Conservation (phyloP, 2,888 invertebrate genomes). For the Salticus scenicus region DNA sequence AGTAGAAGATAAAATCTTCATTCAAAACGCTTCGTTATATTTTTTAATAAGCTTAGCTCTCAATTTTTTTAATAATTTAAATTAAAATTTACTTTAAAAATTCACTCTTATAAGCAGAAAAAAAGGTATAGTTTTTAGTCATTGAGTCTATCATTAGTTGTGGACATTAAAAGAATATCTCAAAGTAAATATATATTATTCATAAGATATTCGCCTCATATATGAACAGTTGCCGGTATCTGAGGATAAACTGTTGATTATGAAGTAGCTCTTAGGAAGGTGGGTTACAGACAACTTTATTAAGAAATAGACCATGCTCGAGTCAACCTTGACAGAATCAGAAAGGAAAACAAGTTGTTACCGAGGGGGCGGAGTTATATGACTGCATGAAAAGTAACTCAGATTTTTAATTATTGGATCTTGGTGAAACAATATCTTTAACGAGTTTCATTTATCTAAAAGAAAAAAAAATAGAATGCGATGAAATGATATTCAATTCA, state of each 20-base stretch:
- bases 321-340: slow-evolving; percentile 65
- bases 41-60: too few species aligned
- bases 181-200: too few species aligned
- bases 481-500: too few species aligned
- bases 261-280: slow-evolving; percentile 39
- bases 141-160: too few species aligned
- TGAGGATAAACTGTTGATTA: slow-evolving; percentile 51
- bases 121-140: too few species aligned
- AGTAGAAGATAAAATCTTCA: too few species aligned
- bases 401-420: slow-evolving; percentile 19
- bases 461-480: too few species aligned
- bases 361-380: slow-evolving; percentile 58
- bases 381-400: slow-evolving; percentile 55
- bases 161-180: too few species aligned
- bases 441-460: background rate
- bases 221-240: slow-evolving; percentile 7
- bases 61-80: too few species aligned
- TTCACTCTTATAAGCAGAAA: too few species aligned
- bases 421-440: slow-evolving; percentile 4
- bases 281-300: slow-evolving; percentile 57
- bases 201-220: slow-evolving; percentile 13
- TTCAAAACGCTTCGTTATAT: too few species aligned
- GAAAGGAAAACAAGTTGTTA: slow-evolving; percentile 69
- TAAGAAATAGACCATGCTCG: slow-evolving; percentile 65
- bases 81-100: too few species aligned